These are phyloP conservation scores for Pantherophis guttatus DNA, from an alignment of 2,113 vertebrate genomes.

Conservation along the genomic window DNA sequence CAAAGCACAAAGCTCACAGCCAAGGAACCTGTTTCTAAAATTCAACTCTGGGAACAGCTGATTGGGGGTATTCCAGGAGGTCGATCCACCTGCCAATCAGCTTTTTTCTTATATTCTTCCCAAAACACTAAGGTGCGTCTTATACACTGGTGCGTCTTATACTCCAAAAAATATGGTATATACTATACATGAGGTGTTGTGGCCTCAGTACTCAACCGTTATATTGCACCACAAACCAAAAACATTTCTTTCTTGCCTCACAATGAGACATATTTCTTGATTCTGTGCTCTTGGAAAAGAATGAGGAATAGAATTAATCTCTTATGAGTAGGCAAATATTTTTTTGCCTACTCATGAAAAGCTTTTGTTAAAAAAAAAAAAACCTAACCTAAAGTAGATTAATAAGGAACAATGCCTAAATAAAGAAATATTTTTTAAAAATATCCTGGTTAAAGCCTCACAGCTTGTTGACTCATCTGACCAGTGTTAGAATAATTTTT, in stretches of 20 bases:
- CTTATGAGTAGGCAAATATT: not conserved
- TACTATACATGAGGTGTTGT: not conserved
- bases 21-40: too few species aligned
- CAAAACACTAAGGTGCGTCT: too few species aligned
- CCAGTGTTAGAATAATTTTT: not conserved
- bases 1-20: too few species aligned
- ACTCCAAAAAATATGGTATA: too few species aligned
- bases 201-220: not conserved
- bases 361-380: too few species aligned
- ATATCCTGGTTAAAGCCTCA: not conserved
- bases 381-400: not conserved
- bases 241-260: not conserved
- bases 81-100: too few species aligned
- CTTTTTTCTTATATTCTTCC: too few species aligned
- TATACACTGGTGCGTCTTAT: too few species aligned
- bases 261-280: not conserved
- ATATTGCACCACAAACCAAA: not conserved
- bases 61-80: too few species aligned
- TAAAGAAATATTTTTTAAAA: not conserved
- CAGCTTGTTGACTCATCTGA: not conserved
- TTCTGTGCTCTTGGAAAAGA: not conserved
- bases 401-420: not conserved
- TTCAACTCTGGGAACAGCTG: too few species aligned
- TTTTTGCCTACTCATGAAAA: not conserved
- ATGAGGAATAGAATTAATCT: not conserved